Percentiles rank a stretch among this genome's conserved stretches.
phyloP scores from a whole-genome alignment of 1,140 invertebrate genomes.

The Drosophila novamexicana region DNA sequence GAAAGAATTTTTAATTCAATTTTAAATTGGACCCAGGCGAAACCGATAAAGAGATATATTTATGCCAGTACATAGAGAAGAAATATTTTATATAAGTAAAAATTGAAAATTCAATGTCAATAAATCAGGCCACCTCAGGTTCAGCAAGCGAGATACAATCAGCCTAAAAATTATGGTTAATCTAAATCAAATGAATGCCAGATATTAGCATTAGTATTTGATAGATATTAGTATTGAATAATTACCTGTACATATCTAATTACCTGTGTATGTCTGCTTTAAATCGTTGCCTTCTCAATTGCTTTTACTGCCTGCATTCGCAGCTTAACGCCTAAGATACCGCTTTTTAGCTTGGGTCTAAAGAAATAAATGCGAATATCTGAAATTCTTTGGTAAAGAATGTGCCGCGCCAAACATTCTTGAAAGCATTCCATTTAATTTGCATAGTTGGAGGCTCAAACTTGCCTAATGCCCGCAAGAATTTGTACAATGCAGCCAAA shows the following conservation, averaged over 20 bases:
- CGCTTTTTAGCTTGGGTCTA: not conserved
- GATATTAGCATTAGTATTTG: no score
- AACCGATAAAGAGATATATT: no score
- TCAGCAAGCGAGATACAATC: no score
- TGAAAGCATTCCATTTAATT: conserved; percentile 41
- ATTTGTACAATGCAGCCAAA: conserved; percentile 46
- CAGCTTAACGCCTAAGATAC: conserved; percentile 32
- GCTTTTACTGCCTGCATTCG: not conserved
- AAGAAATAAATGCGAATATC: conserved; percentile 1
- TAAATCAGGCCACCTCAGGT: no score
- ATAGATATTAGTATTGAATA: not conserved
- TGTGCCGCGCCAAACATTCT: conserved; percentile 45
- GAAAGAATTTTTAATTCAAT: no score
- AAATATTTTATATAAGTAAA: no score
- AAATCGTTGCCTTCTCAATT: not conserved
- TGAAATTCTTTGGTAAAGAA: conserved; percentile 22
- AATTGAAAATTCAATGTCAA: no score
- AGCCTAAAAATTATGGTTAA: no score
- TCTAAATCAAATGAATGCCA: no score
- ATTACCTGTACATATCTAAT: not conserved
- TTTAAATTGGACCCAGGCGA: no score
- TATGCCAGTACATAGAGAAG: no score
- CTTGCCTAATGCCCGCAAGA: conserved; percentile 64
- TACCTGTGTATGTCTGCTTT: not conserved
- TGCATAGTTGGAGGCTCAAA: conserved; percentile 36